phyloP scores from a whole-genome alignment of 2,113 vertebrate genomes.

The Lanius ludovicianus region DNA sequence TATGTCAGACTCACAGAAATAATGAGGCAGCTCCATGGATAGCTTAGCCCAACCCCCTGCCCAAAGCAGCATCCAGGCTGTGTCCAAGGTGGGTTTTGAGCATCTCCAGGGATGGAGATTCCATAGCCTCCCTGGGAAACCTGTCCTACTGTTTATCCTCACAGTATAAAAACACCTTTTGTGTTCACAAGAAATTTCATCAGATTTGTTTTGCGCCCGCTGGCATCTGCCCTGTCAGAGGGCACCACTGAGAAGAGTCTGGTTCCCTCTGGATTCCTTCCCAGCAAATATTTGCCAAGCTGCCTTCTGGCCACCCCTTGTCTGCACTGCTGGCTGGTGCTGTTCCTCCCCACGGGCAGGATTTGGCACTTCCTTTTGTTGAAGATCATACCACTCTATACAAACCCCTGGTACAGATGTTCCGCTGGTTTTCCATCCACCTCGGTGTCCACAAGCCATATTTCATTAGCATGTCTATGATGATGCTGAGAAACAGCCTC shows the following conservation, averaged over 20 bases:
- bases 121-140: not conserved
- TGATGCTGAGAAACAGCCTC: not conserved
- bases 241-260: not conserved
- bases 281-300: not conserved
- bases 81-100: not conserved
- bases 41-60: rapidly evolving
- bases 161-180: not conserved
- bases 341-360: not conserved
- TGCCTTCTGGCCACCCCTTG: not conserved
- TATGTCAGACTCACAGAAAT: not conserved
- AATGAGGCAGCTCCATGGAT: not conserved
- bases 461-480: not conserved
- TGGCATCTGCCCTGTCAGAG: not conserved
- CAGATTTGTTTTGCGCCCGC: not conserved
- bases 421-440: not conserved
- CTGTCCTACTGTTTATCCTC: not conserved
- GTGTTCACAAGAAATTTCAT: not conserved
- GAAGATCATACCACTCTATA: not conserved
- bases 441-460: not conserved
- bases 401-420: not conserved
- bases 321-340: not conserved
- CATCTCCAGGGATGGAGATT: not conserved
- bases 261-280: not conserved
- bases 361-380: not conserved
- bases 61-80: not conserved